These are phyloP conservation scores for Calliopum simillimum DNA, from an alignment of 2,888 invertebrate species.

Conservation along the genomic window DNA sequence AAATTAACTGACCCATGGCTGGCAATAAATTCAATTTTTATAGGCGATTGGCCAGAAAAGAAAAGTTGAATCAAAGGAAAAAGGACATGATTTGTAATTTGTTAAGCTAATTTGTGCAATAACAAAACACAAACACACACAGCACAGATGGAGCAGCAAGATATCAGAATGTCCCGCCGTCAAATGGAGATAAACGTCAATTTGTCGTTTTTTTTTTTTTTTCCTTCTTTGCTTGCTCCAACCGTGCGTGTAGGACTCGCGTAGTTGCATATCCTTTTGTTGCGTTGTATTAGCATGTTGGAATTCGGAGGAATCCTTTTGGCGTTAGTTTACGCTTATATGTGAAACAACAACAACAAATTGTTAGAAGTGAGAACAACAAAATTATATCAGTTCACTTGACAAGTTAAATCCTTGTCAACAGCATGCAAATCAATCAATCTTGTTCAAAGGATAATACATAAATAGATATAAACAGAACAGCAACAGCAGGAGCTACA, in stretches of 20 bases:
- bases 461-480: conserved; percentile 2
- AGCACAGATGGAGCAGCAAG: background rate
- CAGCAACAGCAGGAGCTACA: conserved; percentile 7
- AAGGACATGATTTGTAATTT: conserved; percentile 59
- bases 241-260: background rate
- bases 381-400: background rate
- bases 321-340: too few relatives aligned
- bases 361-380: conserved; percentile 15
- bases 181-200: conserved; percentile 40
- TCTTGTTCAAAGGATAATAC: conserved; percentile 52
- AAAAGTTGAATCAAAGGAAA: conserved; percentile 34
- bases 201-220: conserved; percentile 33
- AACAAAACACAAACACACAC: background rate
- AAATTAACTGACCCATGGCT: conserved; percentile 48
- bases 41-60: conserved; percentile 45
- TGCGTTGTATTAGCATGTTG: too few relatives aligned
- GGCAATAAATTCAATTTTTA: conserved; percentile 50
- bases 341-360: conserved; percentile 18
- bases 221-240: conserved; percentile 21
- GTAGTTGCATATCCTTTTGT: background rate
- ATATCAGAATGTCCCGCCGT: background rate
- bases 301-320: too few relatives aligned
- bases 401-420: conserved; percentile 33
- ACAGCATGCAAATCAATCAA: conserved; percentile 54
- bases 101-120: conserved; percentile 30